Percentiles rank a stretch among this genome's conserved stretches.
These are phyloP conservation scores for Notodonta ziczac DNA, from an alignment of 2,888 invertebrate species.

Conservation along the genomic window DNA sequence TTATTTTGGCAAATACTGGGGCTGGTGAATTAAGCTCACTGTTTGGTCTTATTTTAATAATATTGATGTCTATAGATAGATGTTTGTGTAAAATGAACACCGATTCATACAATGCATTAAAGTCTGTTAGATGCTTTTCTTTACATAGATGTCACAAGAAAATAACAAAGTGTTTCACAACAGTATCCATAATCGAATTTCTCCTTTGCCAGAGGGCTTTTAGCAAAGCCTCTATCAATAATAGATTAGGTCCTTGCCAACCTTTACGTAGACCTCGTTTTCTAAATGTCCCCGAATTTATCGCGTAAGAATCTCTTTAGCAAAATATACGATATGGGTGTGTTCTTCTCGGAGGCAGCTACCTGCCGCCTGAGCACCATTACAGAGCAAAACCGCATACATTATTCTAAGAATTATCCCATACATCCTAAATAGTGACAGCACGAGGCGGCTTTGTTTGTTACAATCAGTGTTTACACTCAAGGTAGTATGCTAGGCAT, in stretches of 20 bases:
- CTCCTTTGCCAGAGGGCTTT: conserved; percentile 42
- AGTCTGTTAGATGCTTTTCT: conserved; percentile 3
- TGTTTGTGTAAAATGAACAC: not conserved
- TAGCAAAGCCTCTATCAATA: conserved; percentile 59
- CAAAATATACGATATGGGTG: conserved; percentile 46
- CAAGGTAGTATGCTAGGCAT: too few species aligned
- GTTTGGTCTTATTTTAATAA: not conserved
- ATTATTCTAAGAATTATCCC: conserved; percentile 40
- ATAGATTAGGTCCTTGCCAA: conserved; percentile 60
- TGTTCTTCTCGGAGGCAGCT: conserved; percentile 30
- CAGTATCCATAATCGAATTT: conserved; percentile 49
- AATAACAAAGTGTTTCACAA: conserved; percentile 41
- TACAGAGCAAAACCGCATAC: conserved; percentile 34
- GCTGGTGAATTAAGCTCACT: too few species aligned
- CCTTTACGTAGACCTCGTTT: conserved; percentile 52
- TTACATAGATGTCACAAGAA: conserved; percentile 16
- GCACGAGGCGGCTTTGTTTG: too few species aligned
- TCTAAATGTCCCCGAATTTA: conserved; percentile 57
- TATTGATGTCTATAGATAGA: not conserved
- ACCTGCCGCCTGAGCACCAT: conserved; percentile 38
- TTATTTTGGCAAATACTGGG: conserved; percentile 23
- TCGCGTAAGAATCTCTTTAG: conserved; percentile 48
- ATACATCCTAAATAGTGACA: conserved; percentile 12
- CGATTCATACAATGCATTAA: not conserved
- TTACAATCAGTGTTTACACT: too few species aligned